Base-by-base conservation (phyloP, 2,888 invertebrate genomes). In the Synergus gifuensis region DNA sequence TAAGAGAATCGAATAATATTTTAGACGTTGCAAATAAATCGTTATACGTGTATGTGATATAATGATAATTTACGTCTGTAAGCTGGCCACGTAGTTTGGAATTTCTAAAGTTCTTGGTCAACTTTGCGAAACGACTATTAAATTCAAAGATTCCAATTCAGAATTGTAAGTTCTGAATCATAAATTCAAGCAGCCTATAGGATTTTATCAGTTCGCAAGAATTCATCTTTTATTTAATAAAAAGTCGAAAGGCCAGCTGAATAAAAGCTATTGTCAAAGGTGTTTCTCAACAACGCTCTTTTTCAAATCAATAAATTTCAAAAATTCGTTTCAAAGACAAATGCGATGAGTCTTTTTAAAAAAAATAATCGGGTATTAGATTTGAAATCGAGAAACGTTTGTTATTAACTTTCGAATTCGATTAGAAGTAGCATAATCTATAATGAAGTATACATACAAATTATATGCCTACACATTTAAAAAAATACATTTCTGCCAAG, bases 1-100 rank as follows among this genome's bases (percentile, higher is more conserved):
- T 73, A 73, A 73, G 11, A 73, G 18, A 36, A n/a, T 73, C 36
- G 36, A 73, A 28, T n/a, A 22, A 54, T 73, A 16, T n/a, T 54
- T 66, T 66, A 42, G 16, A 28, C 9, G 69, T 49, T 49, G 49
- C 36, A 69, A 69, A 28, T 69, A 69, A 69, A 69, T 69, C 18
- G 66, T 42, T 49, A 54, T 4, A 54, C 22, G 22, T 49, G 22
- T 18, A 66, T 69, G 69, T 69, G 69, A 69, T 69, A 69, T 49
- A 69, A 66, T 40, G 42, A 42, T 66, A 18, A 49, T 49, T 69
- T 69, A n/a, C 16, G 28, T 69, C 28, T 28, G 28, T 22, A 49
- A 28, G 16, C 28, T 54, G n/a, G 42, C 42, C 36, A 69, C 49
- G 49, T 16, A 49, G 36, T 44, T 42, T n/a, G 22, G 18, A 67